Evolutionary conservation across 2,797 vertebrate genomes (phyloP).

Genomic region (Anguilla marmorata): DNA sequence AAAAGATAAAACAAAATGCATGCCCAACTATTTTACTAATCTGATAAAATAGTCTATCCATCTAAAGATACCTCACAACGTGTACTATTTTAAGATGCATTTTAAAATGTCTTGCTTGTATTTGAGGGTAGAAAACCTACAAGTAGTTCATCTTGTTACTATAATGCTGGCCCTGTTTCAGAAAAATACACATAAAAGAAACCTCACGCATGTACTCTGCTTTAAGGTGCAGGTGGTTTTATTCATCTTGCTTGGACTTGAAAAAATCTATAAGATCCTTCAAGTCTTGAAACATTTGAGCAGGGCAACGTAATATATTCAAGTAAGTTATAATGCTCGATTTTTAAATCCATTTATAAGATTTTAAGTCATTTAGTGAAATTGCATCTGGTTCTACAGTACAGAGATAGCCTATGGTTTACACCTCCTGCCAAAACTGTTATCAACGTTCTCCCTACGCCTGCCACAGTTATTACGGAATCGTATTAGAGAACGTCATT

Average conservation of each 20-base stretch:
- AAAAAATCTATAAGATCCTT: background rate
- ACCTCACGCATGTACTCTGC: background rate
- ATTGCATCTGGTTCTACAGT: too few relatives aligned
- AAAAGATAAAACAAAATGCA: too few relatives aligned
- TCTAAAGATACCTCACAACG: too few relatives aligned
- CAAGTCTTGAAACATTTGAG: background rate
- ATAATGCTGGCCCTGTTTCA: background rate
- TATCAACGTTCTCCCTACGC: background rate
- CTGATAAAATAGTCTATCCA: too few relatives aligned
- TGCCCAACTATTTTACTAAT: too few relatives aligned
- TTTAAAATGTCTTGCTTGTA: too few relatives aligned
- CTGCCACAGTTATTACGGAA: slow-evolving; percentile 17
- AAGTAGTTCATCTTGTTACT: background rate
- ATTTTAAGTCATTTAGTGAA: too few relatives aligned
- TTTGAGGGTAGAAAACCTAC: too few relatives aligned
- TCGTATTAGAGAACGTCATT: slow-evolving; percentile 68
- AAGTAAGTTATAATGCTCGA: background rate
- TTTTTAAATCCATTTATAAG: background rate
- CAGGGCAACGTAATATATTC: too few relatives aligned
- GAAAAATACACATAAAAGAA: background rate
- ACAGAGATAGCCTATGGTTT: too few relatives aligned
- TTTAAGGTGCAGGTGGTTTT: background rate
- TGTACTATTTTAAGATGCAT: too few relatives aligned
- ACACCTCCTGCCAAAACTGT: background rate
- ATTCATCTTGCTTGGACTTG: slow-evolving; percentile 2